phyloP scores from a whole-genome alignment of 2,797 vertebrate genomes.

The Poeciliopsis paucimaculata region DNA sequence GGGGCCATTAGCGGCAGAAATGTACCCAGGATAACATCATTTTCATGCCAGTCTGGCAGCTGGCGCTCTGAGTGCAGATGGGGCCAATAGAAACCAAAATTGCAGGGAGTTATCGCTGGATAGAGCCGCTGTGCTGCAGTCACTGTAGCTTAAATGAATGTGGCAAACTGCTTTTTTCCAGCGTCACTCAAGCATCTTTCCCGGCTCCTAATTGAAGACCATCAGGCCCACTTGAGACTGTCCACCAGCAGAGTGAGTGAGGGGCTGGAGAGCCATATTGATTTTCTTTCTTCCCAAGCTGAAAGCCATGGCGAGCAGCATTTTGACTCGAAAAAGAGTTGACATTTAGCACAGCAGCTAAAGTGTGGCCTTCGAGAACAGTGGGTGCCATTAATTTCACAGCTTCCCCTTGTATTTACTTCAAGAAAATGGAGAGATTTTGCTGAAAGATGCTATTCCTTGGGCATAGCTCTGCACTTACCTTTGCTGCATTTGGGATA shows the following conservation, averaged over 20 bases:
- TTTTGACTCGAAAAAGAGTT: constrained; percentile 70
- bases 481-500: constrained; percentile 30
- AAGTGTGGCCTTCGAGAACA: constrained; percentile 68
- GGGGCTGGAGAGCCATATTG: constrained; percentile 31
- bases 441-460: not conserved
- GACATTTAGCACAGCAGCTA: constrained; percentile 71
- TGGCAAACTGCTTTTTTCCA: constrained; percentile 60
- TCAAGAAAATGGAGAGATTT: constrained; percentile 45
- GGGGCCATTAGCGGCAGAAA: constrained; percentile 62
- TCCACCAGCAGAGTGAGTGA: constrained; percentile 39
- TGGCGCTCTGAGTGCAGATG: constrained; percentile 52
- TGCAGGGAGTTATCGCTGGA: constrained; percentile 57
- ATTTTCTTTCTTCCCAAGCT: constrained; percentile 49
- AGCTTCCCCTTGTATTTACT: constrained; percentile 52
- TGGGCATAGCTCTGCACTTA: constrained; percentile 27
- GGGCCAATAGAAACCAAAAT: constrained; percentile 57
- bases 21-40: constrained; percentile 55
- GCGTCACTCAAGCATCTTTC: constrained; percentile 57
- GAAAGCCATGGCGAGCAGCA: constrained; percentile 50
- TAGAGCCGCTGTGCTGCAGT: constrained; percentile 30
- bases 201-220: constrained; percentile 66
- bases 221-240: constrained; percentile 63
- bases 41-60: constrained; percentile 62
- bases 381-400: constrained; percentile 70
- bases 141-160: constrained; percentile 54